Evolutionary conservation across 2,888 invertebrate genomes (phyloP), one percentile per base, ranked within the genome.

Genomic region (Pristionchus maxplancki): DNA sequence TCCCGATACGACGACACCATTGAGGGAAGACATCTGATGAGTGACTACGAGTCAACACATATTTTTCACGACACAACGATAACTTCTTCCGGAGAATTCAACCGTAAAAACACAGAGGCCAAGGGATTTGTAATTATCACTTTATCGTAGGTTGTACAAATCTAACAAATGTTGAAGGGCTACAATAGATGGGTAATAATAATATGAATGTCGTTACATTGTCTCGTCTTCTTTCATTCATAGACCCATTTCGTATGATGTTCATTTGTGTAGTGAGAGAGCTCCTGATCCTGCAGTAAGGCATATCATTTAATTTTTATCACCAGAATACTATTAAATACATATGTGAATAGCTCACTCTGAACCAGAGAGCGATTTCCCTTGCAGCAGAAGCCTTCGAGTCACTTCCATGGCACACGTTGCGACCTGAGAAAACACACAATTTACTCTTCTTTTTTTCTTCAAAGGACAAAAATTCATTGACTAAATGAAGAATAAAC

Each of bases 341-440:
- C 17, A 48, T 20, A 4, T n/a, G 6, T 58, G 24, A n/a, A 13
- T 13, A 15, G 20, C 86, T 31, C 11, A 87, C 86, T 50, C 71
- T 96, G 95, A 99, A 99, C 99, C 99, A 99, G 91, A 98, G 96
- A 89, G 95, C 96, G 93, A 98, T 98, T 96, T 99, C 99, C 94
- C 97, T 97, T 87, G 97, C 96, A 40, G 98, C 98, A 67, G 97
- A 97, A 92, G 98, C 98, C 74, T 98, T 97, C 87, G 97, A 96
- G 95, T 99, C 99, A 6, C 98, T 98, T 85, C 98, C 99, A 95
- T 99, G 99, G 92, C 97, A 96, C 93, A 98, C 97, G 95, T 99
- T 99, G 93, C 98, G 96, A 64, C 89, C 91, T 87, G 71, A 17
- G 2, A 81, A 81, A 5, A n/a, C n/a, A n/a, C 11, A 9, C 44